Percentiles rank a stretch among this genome's conserved stretches.
phyloP scores from a whole-genome alignment of 2,797 vertebrate species.

The Manis pentadactyla region DNA sequence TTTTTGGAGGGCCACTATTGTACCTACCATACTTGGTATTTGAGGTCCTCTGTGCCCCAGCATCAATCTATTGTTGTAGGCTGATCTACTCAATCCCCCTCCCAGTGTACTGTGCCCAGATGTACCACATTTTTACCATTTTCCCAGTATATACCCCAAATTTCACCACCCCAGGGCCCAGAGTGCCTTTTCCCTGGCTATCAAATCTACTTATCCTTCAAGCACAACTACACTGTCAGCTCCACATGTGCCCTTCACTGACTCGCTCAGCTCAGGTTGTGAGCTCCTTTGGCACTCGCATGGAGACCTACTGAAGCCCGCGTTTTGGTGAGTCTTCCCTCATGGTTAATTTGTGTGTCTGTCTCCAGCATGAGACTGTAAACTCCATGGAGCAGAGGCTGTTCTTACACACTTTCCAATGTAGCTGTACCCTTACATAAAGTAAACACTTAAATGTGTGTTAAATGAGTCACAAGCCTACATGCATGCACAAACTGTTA shows the following conservation, averaged over 20 bases:
- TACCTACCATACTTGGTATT: neutral
- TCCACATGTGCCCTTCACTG: neutral
- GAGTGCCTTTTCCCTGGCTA: neutral
- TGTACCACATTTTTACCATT: neutral
- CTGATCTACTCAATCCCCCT: neutral
- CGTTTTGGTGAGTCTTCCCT: neutral
- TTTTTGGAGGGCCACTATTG: neutral
- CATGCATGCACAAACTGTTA: neutral
- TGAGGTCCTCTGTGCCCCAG: neutral
- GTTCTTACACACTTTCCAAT: neutral
- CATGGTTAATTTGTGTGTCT: neutral
- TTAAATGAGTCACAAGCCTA: neutral
- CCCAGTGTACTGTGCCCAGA: fast-evolving
- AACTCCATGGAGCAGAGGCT: neutral
- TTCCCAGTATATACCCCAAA: neutral
- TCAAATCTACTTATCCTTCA: neutral
- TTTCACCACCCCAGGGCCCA: neutral
- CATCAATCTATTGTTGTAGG: neutral
- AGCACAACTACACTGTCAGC: neutral
- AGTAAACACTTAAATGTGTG: neutral
- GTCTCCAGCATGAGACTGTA: neutral
- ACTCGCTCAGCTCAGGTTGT: neutral
- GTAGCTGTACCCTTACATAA: neutral
- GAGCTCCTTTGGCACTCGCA: neutral
- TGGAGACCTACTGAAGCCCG: neutral